These are phyloP conservation scores for Agyllia agylla DNA, from an alignment of 2,888 invertebrate species.

Conservation along the genomic window DNA sequence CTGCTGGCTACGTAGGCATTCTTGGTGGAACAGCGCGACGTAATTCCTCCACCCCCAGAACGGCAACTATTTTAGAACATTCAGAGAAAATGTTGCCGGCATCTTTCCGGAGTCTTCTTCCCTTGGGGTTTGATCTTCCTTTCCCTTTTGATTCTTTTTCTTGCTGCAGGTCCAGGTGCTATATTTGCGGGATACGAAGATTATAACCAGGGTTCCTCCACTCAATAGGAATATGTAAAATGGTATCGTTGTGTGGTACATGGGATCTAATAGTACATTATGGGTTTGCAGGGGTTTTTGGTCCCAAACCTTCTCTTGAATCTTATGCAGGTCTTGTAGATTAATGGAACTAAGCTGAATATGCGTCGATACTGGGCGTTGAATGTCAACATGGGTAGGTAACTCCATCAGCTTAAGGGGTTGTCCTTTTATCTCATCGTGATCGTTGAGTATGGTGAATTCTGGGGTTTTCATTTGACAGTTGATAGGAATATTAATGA, in stretches of 20 bases:
- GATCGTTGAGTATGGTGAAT: slow-evolving; percentile 46
- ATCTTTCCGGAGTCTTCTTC: background rate
- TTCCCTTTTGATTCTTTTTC: background rate
- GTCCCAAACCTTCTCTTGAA: background rate
- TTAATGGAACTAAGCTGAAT: background rate
- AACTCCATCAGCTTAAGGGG: slow-evolving; percentile 39
- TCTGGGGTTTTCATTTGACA: slow-evolving; percentile 5
- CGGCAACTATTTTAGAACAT: slow-evolving; percentile 25
- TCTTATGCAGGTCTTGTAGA: background rate
- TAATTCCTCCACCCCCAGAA: slow-evolving; percentile 35
- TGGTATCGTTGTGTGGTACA: background rate
- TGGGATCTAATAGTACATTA: background rate
- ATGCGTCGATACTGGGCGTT: background rate
- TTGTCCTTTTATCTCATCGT: slow-evolving; percentile 50
- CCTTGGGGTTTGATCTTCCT: background rate
- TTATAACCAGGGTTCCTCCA: background rate
- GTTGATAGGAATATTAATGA: background rate
- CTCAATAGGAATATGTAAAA: background rate
- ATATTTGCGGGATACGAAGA: background rate
- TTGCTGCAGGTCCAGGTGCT: background rate
- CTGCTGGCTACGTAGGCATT: background rate
- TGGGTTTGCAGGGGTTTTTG: background rate
- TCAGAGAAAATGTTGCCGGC: slow-evolving; percentile 22
- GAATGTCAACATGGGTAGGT: background rate
- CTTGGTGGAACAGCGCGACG: background rate